A percentile compares a stretch with the other conserved stretches of the same genome.
phyloP scores from a whole-genome alignment of 2,113 vertebrate species.

The Chaetops frenatus region DNA sequence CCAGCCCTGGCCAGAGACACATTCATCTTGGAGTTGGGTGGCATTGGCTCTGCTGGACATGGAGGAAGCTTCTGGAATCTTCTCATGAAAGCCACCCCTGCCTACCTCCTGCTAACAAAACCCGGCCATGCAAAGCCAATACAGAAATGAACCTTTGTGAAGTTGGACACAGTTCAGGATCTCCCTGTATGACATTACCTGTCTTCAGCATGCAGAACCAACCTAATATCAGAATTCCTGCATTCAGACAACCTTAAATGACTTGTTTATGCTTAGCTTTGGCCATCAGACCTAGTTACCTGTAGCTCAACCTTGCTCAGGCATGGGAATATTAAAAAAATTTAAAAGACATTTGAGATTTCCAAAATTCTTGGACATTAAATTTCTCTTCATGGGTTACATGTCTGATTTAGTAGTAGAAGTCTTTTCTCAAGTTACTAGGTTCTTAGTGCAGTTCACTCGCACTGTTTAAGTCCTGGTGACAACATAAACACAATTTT shows the following conservation, averaged over 20 bases:
- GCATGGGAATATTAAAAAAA: fast-evolving
- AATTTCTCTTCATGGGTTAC: neutral
- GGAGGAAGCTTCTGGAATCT: neutral
- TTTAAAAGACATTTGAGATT: neutral
- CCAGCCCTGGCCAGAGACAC: neutral
- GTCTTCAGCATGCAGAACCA: neutral
- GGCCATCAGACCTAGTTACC: neutral
- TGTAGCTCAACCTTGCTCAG: neutral
- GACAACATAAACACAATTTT: neutral
- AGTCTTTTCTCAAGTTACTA: neutral
- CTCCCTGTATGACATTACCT: neutral
- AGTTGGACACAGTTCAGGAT: neutral
- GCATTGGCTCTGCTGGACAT: neutral
- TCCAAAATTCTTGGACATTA: neutral
- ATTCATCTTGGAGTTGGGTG: fast-evolving
- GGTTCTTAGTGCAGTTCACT: neutral
- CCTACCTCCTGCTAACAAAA: neutral
- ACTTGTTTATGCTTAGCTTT: neutral
- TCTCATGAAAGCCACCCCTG: neutral
- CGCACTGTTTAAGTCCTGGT: neutral
- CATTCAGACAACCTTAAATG: neutral
- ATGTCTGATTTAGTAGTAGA: neutral
- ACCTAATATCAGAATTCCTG: neutral
- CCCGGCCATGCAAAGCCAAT: neutral
- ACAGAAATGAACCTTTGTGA: neutral